Percentiles rank a stretch among this genome's conserved stretches.
Evolutionary conservation across 2,888 invertebrate genomes (phyloP).

Genomic region (Tortrix viridana): DNA sequence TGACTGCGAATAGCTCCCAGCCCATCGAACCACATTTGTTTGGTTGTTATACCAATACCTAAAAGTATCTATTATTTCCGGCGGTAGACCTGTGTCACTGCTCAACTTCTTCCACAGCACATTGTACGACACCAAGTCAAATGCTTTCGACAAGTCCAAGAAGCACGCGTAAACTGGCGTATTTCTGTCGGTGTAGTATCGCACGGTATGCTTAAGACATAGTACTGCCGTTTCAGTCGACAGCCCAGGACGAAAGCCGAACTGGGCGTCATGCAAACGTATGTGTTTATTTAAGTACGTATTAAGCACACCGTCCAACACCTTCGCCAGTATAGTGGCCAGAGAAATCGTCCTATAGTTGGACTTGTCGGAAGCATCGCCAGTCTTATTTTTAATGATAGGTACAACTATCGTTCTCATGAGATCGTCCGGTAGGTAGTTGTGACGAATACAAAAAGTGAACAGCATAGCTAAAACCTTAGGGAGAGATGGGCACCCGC

Average conservation of each 20-base stretch:
- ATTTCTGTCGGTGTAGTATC: too few species aligned
- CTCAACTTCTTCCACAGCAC: too few species aligned
- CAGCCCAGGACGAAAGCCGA: conserved; percentile 34
- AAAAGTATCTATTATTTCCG: too few species aligned
- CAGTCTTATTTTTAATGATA: background rate
- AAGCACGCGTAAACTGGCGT: too few species aligned
- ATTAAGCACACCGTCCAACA: conserved; percentile 37
- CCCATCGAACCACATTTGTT: background rate
- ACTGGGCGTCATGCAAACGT: too few species aligned
- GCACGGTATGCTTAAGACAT: conserved; percentile 17
- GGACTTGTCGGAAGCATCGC: conserved; percentile 20
- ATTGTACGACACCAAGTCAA: too few species aligned
- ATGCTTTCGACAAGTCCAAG: too few species aligned
- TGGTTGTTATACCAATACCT: too few species aligned
- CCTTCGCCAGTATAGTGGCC: conserved; percentile 33
- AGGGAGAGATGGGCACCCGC: conserved; percentile 35
- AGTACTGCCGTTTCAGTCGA: background rate
- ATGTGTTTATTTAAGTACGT: too few species aligned
- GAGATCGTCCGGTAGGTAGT: conserved; percentile 28
- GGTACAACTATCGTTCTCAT: conserved; percentile 30
- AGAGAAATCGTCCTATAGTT: conserved; percentile 31
- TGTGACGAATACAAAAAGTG: conserved; percentile 35
- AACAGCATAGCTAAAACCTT: conserved; percentile 37
- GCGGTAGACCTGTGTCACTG: too few species aligned
- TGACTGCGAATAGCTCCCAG: too few species aligned